Base-by-base conservation (phyloP, 2,113 vertebrate genomes). In the Clarias gariepinus region DNA sequence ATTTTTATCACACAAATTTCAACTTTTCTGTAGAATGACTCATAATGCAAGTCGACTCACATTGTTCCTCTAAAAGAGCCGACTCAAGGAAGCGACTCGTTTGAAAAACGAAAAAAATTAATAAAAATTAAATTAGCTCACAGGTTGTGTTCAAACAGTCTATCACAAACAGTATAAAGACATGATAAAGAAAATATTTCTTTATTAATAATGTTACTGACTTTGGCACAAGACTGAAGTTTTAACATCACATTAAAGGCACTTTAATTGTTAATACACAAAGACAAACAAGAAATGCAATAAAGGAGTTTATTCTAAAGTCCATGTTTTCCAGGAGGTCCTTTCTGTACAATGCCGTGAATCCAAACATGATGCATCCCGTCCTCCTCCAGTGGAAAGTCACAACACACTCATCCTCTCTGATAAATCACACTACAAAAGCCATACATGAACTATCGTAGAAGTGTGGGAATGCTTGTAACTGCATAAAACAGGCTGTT, bases 131-230 rank as follows among this genome's bases (percentile, higher is more conserved):
- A 58, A 58, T 58, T 16, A 58, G 18, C 33, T 36, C 3, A 2
- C 33, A 16, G 57, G 19, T 16, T 58, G 57, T 58, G 47, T 47
- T 47, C 41, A 47, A 47, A 47, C 41, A 7, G 7, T 47, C 47
- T 47, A 47, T 47, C 8, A 47, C 47, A 47, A 47, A 47, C 47
- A 47, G 47, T 47, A 47, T 47, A 47, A 47, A 73, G 52, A 80
- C 61, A 53, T 36, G 52, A 64, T 74, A 79, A 85, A 69, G 61
- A 81, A 85, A 89, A 84, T 74, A 84, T 52, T 21, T 53, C 60
- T 82, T 86, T 83, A 86, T 87, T 78, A 66, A 7, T 64, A 78
- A 33, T 87, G 76, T 66, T 79, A 55, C 36, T 77, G n/a, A 69
- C 71, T 82, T 86, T 88, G 84, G 63, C 74, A 85, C 83, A 78